These are phyloP conservation scores for Rhinatrema bivittatum DNA, from an alignment of 2,797 vertebrate genomes.

Conservation along the genomic window DNA sequence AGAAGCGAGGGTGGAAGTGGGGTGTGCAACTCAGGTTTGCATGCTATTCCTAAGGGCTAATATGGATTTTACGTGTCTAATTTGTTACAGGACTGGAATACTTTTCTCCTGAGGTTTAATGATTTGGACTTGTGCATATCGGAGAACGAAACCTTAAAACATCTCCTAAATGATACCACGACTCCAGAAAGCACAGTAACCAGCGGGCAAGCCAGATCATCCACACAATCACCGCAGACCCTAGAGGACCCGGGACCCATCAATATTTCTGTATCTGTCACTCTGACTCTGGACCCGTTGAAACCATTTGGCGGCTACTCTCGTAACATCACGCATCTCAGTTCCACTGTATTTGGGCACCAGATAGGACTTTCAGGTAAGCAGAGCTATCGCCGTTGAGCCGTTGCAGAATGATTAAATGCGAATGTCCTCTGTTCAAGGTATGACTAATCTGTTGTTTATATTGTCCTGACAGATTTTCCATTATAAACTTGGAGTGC, in stretches of 20 bases:
- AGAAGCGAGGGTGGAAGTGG: too few relatives aligned
- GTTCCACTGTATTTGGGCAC: slow-evolving; percentile 83
- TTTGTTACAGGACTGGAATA: slow-evolving; percentile 96
- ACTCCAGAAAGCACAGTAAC: slow-evolving; percentile 80
- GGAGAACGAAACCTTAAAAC: slow-evolving; percentile 95
- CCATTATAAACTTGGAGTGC: too few relatives aligned
- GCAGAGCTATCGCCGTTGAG: too few relatives aligned
- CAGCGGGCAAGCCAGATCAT: slow-evolving; percentile 75
- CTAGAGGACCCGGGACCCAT: slow-evolving; percentile 85
- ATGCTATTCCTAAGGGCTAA: too few relatives aligned
- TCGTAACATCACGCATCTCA: slow-evolving; percentile 91
- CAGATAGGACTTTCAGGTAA: slow-evolving; percentile 88
- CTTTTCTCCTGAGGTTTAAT: slow-evolving; percentile 89
- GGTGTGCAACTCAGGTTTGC: too few relatives aligned
- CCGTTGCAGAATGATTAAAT: too few relatives aligned
- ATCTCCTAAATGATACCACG: slow-evolving; percentile 84
- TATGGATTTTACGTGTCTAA: too few relatives aligned
- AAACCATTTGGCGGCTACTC: slow-evolving; percentile 90
- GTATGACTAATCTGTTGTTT: too few relatives aligned
- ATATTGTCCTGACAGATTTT: too few relatives aligned
- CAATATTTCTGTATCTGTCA: slow-evolving; percentile 92
- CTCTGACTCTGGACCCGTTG: slow-evolving; percentile 87
- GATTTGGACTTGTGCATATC: slow-evolving; percentile 96
- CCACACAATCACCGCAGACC: slow-evolving; percentile 77
- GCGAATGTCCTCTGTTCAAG: too few relatives aligned